Conservation (phyloP, 1,140 invertebrate genomes). For the Drosophila auraria region DNA sequence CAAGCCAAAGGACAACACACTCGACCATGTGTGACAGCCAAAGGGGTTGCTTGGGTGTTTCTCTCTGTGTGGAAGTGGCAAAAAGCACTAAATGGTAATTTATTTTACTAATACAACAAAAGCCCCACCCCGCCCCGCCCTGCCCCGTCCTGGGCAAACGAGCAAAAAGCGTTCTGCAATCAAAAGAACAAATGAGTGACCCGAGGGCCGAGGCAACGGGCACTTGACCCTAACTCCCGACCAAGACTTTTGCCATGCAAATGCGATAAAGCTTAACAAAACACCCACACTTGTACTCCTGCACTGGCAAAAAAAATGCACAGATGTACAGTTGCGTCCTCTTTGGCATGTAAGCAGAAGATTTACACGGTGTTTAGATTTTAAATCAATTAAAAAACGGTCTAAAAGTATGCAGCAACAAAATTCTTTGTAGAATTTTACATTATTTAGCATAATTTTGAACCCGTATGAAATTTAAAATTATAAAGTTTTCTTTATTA, state of each 20-base stretch:
- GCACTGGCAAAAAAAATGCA: slow-evolving; percentile 4
- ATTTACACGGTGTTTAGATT: not conserved
- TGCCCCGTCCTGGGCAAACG: slow-evolving; percentile 19
- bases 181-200: slow-evolving; percentile 84
- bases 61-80: slow-evolving; percentile 61
- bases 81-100: slow-evolving; percentile 84
- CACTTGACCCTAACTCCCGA: slow-evolving; percentile 67
- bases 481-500: not conserved
- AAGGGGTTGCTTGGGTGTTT: slow-evolving; percentile 17
- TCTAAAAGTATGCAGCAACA: no score
- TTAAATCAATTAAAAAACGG: not conserved
- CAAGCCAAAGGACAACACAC: slow-evolving; percentile 77
- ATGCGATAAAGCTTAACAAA: slow-evolving; percentile 80
- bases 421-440: no score
- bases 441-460: no score
- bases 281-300: slow-evolving; percentile 36
- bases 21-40: slow-evolving; percentile 77
- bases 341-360: not conserved
- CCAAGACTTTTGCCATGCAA: slow-evolving; percentile 67
- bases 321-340: no score
- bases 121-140: slow-evolving; percentile 33
- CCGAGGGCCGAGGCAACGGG: slow-evolving; percentile 62
- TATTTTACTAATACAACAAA: slow-evolving; percentile 84
- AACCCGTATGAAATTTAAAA: no score
- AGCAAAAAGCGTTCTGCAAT: slow-evolving; percentile 76